Conservation (phyloP, 2,797 vertebrate species). For the Typhlichthys eigenmanni region DNA sequence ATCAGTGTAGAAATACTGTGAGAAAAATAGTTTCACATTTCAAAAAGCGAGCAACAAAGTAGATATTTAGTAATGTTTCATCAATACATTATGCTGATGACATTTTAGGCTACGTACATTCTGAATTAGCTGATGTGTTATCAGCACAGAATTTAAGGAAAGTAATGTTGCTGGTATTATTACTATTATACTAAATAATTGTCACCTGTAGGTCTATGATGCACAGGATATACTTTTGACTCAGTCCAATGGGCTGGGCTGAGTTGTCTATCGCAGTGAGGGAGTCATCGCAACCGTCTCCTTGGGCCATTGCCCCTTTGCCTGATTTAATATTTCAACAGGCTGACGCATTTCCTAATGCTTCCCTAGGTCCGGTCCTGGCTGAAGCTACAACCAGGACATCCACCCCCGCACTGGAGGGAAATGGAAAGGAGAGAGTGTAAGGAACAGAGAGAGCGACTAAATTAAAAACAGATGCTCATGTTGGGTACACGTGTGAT, state of each 20-base stretch:
- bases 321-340: slow-evolving; percentile 62
- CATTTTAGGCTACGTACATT: too few species aligned
- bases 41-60: too few species aligned
- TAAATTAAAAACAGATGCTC: slow-evolving; percentile 73
- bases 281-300: slow-evolving; percentile 28
- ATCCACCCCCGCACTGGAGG: slow-evolving; percentile 64
- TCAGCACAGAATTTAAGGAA: not conserved
- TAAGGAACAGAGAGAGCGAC: slow-evolving; percentile 34
- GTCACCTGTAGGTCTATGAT: too few species aligned
- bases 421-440: slow-evolving; percentile 39
- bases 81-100: too few species aligned
- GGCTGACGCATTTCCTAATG: slow-evolving; percentile 71
- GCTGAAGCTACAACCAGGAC: slow-evolving; percentile 40
- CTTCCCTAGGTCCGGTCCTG: slow-evolving; percentile 59
- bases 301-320: slow-evolving; percentile 37
- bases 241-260: slow-evolving; percentile 14
- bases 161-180: slow-evolving; percentile 5
- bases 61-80: too few species aligned
- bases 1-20: too few species aligned
- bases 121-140: not conserved
- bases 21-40: too few species aligned
- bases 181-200: too few species aligned
- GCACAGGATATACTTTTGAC: slow-evolving; percentile 21
- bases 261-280: slow-evolving; percentile 26
- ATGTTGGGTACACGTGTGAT: slow-evolving; percentile 63